Evolutionary conservation across 2,888 invertebrate genomes (phyloP), one percentile per base, ranked within the genome.

Genomic region (Merodon equestris): DNA sequence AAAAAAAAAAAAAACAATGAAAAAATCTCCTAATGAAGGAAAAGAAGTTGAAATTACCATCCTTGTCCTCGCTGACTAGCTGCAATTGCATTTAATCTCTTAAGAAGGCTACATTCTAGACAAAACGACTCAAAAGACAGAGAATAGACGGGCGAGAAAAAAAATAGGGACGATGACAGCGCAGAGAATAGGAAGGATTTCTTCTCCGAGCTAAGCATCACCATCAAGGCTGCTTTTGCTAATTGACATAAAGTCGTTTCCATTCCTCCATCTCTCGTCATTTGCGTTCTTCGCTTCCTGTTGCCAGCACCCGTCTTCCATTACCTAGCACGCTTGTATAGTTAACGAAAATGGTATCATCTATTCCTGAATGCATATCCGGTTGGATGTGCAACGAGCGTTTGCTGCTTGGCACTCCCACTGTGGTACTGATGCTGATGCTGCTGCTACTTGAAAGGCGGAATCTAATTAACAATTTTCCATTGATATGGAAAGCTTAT

Each of bases 391-490:
- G 34, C 17, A 27, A 27, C 27, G 27, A 27, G 7, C 27, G 27
- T 2, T 27, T 27, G 27, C 27, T 27, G 7, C 27, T 27, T 27
- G 27, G 3, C 27, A 14, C 67, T 67, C 57, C 17, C 10, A 36
- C 15, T 34, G 27, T 51, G 42, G 12, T 63, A 13, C 34, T 50
- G 38, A 27, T 45, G 14, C 45, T 56, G 64, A 13, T 15, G 34
- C 15, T 27, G 40, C 61, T 63, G 44, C 60, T 61, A 60, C 68
- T 61, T 44, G 38, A 51, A 27, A 27, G 48, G 17, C 61, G 85
- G 86, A 88, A 87, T 87, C 87, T 88, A 87, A 88, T 88, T 88
- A 88, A 88, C 88, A 88, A 87, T 88, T 88, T 87, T 88, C 86
- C 87, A 88, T 87, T 88, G 87, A 88, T 74, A 74, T 74, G 68